A percentile compares a stretch with the other conserved stretches of the same genome.
Evolutionary conservation across 2,888 invertebrate species (phyloP).

Genomic region (Drosophila maculinotata): DNA sequence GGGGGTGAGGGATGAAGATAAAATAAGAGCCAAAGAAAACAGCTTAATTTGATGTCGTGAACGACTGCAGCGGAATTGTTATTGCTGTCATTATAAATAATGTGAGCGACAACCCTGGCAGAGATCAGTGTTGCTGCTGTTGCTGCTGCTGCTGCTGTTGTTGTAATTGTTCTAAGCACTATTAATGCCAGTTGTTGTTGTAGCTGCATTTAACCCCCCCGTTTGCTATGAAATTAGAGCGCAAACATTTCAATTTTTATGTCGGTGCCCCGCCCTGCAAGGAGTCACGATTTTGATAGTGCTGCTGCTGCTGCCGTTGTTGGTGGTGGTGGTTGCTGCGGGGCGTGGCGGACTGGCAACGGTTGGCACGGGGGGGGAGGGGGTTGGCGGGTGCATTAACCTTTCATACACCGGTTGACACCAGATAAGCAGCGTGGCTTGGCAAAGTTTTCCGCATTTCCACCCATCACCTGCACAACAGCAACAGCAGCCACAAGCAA

Average conservation of each 20-base stretch:
- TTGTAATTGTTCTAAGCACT: slow-evolving; percentile 68
- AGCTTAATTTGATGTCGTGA: slow-evolving; percentile 70
- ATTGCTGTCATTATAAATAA: slow-evolving; percentile 74
- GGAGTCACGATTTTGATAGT: slow-evolving; percentile 33
- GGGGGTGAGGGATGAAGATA: neutral
- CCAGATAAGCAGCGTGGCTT: slow-evolving; percentile 9
- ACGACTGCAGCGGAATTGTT: slow-evolving; percentile 68
- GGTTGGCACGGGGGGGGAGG: neutral
- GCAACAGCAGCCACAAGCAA: neutral
- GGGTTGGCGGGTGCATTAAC: slow-evolving; percentile 54
- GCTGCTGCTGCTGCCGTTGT: neutral
- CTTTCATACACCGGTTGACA: slow-evolving; percentile 51
- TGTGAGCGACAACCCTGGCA: slow-evolving; percentile 30
- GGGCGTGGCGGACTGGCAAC: too few relatives aligned
- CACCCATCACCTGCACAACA: slow-evolving; percentile 41
- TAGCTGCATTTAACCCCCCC: slow-evolving; percentile 62
- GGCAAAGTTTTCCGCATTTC: slow-evolving; percentile 35
- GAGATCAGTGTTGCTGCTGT: slow-evolving; percentile 18
- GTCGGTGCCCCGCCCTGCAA: slow-evolving; percentile 9
- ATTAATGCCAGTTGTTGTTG: slow-evolving; percentile 49
- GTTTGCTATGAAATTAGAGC: slow-evolving; percentile 51
- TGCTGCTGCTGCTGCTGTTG: neutral
- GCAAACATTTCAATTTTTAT: slow-evolving; percentile 64
- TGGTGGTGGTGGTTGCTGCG: slow-evolving; percentile 29
- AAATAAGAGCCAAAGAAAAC: slow-evolving; percentile 20